Percentiles rank a stretch among this genome's conserved stretches.
These are phyloP conservation scores for Bos javanicus DNA, from an alignment of 2,113 vertebrate species.

Conservation along the genomic window DNA sequence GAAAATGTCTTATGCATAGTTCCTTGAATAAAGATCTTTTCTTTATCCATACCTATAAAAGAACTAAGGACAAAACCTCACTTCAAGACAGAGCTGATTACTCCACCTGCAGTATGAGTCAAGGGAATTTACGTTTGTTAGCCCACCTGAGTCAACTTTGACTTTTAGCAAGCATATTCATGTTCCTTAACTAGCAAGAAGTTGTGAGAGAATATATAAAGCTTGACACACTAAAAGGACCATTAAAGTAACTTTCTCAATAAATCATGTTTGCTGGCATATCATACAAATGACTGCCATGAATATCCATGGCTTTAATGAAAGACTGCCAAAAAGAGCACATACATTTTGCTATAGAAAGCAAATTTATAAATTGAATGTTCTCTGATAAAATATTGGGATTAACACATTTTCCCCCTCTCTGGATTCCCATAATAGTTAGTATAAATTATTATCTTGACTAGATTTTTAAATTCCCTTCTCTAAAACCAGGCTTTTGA, in stretches of 20 bases:
- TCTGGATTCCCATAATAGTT: not conserved
- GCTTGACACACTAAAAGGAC: not conserved
- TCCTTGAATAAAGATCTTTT: slow-evolving; percentile 11
- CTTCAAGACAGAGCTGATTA: not conserved
- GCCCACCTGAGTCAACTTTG: slow-evolving; percentile 14
- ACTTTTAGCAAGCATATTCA: not conserved
- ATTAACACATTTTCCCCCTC: not conserved
- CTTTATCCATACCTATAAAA: slow-evolving; percentile 10
- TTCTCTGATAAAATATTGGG: not conserved
- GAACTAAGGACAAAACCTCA: not conserved
- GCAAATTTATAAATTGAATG: not conserved
- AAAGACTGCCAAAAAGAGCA: not conserved
- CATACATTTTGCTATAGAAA: not conserved
- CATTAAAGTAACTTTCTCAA: not conserved
- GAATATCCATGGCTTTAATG: not conserved
- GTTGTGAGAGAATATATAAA: not conserved
- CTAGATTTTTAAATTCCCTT: not conserved
- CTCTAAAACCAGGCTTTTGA: not conserved
- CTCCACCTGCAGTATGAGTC: not conserved
- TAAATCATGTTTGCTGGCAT: not conserved
- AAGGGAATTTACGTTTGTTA: not conserved
- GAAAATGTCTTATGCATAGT: not conserved
- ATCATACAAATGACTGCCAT: not conserved
- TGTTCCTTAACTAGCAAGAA: not conserved
- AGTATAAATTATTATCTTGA: not conserved